A percentile compares a stretch with the other conserved stretches of the same genome.
phyloP scores from a whole-genome alignment of 2,797 vertebrate species.

The Hyperoplus immaculatus region DNA sequence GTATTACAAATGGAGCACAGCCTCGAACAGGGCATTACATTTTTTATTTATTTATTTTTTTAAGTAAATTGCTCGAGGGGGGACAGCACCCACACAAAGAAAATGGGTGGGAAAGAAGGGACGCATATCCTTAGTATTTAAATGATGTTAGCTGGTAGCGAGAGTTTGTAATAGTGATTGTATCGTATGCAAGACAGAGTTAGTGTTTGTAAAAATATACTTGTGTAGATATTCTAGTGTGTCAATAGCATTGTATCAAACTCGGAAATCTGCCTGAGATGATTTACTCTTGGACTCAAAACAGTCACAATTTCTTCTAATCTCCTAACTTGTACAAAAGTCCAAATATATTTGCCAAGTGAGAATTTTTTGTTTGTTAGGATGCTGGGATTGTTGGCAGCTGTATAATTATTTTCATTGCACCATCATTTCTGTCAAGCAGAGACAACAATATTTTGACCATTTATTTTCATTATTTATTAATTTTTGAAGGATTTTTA shows the following conservation, averaged over 20 bases:
- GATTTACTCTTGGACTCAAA: constrained; percentile 13
- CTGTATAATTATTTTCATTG: constrained; percentile 24
- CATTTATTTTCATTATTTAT: constrained; percentile 1
- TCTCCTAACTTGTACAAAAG: neutral
- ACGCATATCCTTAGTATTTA: constrained; percentile 64
- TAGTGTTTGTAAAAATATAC: constrained; percentile 75
- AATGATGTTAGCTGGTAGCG: constrained; percentile 74
- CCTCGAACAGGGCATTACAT: constrained; percentile 8
- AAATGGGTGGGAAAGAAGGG: constrained; percentile 23
- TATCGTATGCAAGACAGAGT: constrained; percentile 76
- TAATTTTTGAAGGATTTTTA: constrained; percentile 9
- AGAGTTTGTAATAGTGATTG: constrained; percentile 74
- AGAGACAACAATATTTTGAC: too few relatives aligned
- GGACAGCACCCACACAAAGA: constrained; percentile 28
- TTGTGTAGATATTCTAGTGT: constrained; percentile 70
- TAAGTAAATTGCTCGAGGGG: constrained; percentile 32
- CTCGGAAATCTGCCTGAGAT: constrained; percentile 47
- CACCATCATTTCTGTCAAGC: constrained; percentile 9
- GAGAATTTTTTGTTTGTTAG: neutral
- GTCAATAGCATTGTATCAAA: constrained; percentile 58
- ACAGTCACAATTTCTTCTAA: constrained; percentile 10
- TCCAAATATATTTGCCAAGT: constrained; percentile 1
- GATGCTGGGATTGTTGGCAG: constrained; percentile 1
- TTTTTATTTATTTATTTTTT: constrained; percentile 39
- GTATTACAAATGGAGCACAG: constrained; percentile 37